These are phyloP conservation scores for Fabriciana adippe DNA, from an alignment of 2,888 invertebrate species.

Conservation along the genomic window DNA sequence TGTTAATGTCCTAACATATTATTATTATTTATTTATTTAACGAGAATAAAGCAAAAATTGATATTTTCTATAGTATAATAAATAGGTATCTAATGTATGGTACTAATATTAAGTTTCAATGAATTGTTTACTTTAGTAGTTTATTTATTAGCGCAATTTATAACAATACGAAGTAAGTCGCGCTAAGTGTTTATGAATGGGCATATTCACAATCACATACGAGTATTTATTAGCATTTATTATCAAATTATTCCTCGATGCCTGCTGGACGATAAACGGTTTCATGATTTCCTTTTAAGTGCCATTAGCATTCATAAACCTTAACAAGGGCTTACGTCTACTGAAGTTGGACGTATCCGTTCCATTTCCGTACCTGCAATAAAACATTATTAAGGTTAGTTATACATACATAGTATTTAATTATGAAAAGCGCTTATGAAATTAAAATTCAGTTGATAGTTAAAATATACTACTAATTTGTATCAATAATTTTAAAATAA, in stretches of 20 bases:
- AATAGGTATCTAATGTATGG: too few species aligned
- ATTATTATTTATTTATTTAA: too few species aligned
- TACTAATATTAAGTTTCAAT: background rate
- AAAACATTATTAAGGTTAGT: slow-evolving; percentile 60
- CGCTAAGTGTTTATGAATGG: slow-evolving; percentile 14
- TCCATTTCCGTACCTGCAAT: slow-evolving; percentile 65
- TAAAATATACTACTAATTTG: too few species aligned
- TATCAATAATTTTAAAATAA: too few species aligned
- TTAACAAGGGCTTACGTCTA: slow-evolving; percentile 28
- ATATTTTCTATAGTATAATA: too few species aligned
- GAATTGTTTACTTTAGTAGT: background rate
- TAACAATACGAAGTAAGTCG: background rate
- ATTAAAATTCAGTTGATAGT: too few species aligned
- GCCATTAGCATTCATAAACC: slow-evolving; percentile 35
- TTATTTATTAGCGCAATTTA: background rate
- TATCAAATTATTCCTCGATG: slow-evolving; percentile 27
- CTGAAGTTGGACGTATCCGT: slow-evolving; percentile 41
- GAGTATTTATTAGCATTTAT: slow-evolving; percentile 25
- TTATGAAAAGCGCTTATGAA: background rate
- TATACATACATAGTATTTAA: slow-evolving; percentile 38
- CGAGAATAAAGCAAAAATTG: too few species aligned
- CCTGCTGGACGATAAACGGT: slow-evolving; percentile 28
- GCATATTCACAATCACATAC: slow-evolving; percentile 12
- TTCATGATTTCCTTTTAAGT: slow-evolving; percentile 32
- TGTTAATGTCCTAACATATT: too few species aligned